Conservation (phyloP, 92 coral and sea anemone species). For the Galaxea fascicularis region DNA sequence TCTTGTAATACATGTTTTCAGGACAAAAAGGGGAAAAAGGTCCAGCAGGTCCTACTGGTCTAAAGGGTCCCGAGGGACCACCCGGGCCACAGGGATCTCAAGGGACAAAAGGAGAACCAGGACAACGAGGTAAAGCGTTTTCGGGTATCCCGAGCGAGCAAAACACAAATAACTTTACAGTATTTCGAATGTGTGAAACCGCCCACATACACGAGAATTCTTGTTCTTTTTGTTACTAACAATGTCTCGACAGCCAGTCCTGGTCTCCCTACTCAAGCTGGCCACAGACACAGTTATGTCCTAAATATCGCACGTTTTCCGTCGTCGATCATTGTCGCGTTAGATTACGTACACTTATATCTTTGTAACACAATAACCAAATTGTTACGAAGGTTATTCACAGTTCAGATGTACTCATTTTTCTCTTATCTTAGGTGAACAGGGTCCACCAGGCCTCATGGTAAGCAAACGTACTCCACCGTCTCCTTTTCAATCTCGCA, state of each 20-base stretch:
- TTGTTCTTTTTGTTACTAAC: too few species aligned
- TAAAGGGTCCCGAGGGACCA: constrained; percentile 52
- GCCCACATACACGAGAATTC: too few species aligned
- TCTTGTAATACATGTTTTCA: too few species aligned
- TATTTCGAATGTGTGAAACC: too few species aligned
- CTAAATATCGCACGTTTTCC: too few species aligned
- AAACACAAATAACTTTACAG: too few species aligned
- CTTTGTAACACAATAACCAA: not conserved
- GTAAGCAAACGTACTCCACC: not conserved
- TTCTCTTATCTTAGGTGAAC: constrained; percentile 29
- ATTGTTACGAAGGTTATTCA: not conserved
- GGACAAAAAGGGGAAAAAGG: constrained; percentile 47
- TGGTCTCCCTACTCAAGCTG: too few species aligned
- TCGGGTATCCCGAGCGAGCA: not conserved
- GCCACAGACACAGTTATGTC: too few species aligned
- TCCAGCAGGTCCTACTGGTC: constrained; percentile 42
- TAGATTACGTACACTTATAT: too few species aligned
- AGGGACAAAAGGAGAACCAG: constrained; percentile 53
- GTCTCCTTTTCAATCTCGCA: not conserved
- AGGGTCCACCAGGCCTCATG: constrained; percentile 39
- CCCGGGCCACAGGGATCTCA: constrained; percentile 54
- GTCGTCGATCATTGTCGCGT: too few species aligned
- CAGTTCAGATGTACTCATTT: not conserved
- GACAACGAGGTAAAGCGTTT: constrained; percentile 13
- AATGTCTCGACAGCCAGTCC: too few species aligned